A percentile compares a stretch with the other conserved stretches of the same genome.
These are phyloP conservation scores for Struthio camelus DNA, from an alignment of 2,113 vertebrate genomes.

Conservation along the genomic window DNA sequence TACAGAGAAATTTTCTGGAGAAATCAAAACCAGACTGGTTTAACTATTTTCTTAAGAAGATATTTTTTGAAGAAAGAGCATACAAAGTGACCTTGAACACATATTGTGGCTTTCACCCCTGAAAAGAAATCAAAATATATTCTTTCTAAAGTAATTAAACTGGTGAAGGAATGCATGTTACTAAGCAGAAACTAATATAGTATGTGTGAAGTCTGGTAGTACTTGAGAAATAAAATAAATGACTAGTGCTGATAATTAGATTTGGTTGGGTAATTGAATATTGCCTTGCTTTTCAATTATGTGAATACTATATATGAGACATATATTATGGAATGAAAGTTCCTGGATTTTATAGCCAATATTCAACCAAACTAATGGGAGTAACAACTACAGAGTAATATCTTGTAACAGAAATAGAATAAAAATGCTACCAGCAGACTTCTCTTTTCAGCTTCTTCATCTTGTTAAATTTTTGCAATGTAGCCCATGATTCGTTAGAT, in stretches of 20 bases:
- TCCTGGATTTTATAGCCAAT: background rate
- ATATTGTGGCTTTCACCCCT: background rate
- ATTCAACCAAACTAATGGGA: background rate
- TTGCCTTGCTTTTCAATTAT: constrained; percentile 1
- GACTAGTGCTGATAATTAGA: background rate
- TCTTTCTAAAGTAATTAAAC: constrained; percentile 1
- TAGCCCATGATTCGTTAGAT: background rate
- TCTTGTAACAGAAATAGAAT: background rate
- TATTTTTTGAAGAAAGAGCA: background rate
- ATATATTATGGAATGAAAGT: background rate
- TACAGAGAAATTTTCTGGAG: background rate
- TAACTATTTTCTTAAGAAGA: background rate
- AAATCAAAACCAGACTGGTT: background rate
- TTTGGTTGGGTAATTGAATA: constrained; percentile 2
- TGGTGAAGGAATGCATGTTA: background rate
- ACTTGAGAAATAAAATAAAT: constrained; percentile 32
- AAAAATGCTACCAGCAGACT: background rate
- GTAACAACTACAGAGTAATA: background rate
- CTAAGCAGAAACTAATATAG: constrained; percentile 20
- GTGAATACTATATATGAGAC: background rate
- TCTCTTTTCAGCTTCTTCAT: background rate
- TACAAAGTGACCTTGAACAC: background rate
- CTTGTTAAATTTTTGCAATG: background rate
- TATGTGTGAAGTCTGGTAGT: background rate
- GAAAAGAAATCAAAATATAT: background rate